A percentile compares a stretch with the other conserved stretches of the same genome.
phyloP scores from a whole-genome alignment of 2,888 invertebrate genomes.

The Zelleria hepariella region DNA sequence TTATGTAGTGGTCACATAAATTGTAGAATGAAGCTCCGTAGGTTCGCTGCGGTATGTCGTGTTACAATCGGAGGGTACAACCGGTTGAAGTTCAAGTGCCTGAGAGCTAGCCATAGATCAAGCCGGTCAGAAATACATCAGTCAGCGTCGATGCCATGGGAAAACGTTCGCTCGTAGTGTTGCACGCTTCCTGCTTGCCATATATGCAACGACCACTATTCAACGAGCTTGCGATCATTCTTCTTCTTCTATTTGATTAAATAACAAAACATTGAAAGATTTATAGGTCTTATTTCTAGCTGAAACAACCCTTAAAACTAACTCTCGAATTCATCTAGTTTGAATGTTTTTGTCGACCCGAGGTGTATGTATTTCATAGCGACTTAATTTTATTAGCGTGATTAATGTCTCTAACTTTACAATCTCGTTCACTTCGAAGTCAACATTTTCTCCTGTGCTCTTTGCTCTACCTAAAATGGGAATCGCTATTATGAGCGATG shows the following conservation, averaged over 20 bases:
- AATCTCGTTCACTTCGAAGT: slow-evolving; percentile 5
- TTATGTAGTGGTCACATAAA: background rate
- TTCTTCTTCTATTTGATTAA: slow-evolving; percentile 2
- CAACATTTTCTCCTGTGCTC: background rate
- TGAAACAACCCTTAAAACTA: background rate
- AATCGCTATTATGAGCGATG: background rate
- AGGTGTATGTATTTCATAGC: slow-evolving; percentile 18
- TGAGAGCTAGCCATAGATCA: slow-evolving; percentile 36
- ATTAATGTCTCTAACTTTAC: slow-evolving; percentile 21
- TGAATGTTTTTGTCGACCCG: slow-evolving; percentile 16
- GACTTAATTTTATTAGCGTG: slow-evolving; percentile 24
- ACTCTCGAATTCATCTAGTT: background rate
- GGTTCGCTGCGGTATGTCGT: slow-evolving; percentile 18
- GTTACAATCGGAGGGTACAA: slow-evolving; percentile 29
- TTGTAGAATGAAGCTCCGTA: slow-evolving; percentile 18
- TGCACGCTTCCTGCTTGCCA: slow-evolving; percentile 51
- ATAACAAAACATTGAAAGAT: background rate
- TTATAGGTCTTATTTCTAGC: background rate
- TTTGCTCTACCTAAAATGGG: background rate
- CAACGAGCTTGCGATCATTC: slow-evolving; percentile 15
- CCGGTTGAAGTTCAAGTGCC: slow-evolving; percentile 53
- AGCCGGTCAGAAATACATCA: slow-evolving; percentile 49
- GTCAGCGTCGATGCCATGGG: slow-evolving; percentile 51
- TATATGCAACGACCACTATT: slow-evolving; percentile 46
- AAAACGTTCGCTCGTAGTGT: slow-evolving; percentile 40